phyloP scores from a whole-genome alignment of 2,113 vertebrate species.

The Poeciliopsis occidentalis region DNA sequence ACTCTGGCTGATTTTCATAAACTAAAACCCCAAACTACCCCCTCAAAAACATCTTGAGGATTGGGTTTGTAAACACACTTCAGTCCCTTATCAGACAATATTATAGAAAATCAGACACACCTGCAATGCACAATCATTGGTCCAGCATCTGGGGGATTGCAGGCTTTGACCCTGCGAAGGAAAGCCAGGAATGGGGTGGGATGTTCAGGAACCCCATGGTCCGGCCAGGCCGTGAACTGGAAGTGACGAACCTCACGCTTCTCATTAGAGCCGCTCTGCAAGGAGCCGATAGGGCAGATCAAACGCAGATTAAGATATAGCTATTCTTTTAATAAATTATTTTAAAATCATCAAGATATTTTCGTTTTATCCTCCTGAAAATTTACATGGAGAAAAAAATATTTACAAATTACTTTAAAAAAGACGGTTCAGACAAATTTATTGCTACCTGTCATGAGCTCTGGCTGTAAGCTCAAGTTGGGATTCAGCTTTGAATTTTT shows the following conservation, averaged over 20 bases:
- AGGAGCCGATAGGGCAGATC: background rate
- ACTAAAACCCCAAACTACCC: constrained; percentile 53
- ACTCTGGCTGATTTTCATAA: constrained; percentile 33
- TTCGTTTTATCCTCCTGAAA: too few species aligned
- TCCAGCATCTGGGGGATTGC: constrained; percentile 96
- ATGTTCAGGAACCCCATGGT: constrained; percentile 96
- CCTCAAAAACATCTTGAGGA: constrained; percentile 30
- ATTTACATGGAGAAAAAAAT: too few species aligned
- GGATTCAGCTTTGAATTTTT: too few species aligned
- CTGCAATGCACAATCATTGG: constrained; percentile 98
- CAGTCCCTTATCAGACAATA: constrained; percentile 5
- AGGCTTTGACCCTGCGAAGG: constrained; percentile 93
- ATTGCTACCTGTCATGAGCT: too few species aligned
- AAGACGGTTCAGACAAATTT: too few species aligned
- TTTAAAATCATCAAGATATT: too few species aligned
- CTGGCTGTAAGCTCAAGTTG: too few species aligned
- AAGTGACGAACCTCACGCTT: constrained; percentile 98
- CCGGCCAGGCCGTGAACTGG: constrained; percentile 98
- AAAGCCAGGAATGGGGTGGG: constrained; percentile 98
- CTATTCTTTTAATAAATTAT: background rate
- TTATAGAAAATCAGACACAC: constrained; percentile 66
- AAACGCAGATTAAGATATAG: background rate
- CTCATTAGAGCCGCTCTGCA: constrained; percentile 88
- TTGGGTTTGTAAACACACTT: background rate
- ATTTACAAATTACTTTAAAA: too few species aligned